A percentile compares a stretch with the other conserved stretches of the same genome.
phyloP scores from a whole-genome alignment of 2,888 invertebrate genomes.

The Caenorhabditis drosophilae region DNA sequence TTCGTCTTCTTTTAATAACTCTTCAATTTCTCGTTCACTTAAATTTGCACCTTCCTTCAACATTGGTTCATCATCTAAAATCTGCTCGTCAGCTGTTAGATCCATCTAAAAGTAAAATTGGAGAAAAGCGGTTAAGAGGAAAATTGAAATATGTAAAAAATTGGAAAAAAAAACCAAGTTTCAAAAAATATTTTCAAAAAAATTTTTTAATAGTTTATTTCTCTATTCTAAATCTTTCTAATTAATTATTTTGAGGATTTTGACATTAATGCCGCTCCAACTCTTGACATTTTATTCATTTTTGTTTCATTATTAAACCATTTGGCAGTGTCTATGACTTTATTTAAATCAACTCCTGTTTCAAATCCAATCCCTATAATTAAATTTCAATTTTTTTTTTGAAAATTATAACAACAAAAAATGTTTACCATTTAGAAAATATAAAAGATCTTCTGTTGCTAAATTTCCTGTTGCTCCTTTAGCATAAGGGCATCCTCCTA shows the following conservation, averaged over 20 bases:
- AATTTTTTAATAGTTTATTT: not conserved
- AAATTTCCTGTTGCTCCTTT: constrained; percentile 95
- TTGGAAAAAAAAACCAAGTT: not conserved
- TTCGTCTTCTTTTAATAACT: not conserved
- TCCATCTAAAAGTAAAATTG: too few species aligned
- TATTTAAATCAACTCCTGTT: constrained; percentile 73
- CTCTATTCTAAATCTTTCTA: not conserved
- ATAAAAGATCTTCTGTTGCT: constrained; percentile 95
- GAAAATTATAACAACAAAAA: too few species aligned
- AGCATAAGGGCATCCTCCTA: constrained; percentile 97
- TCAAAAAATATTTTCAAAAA: not conserved
- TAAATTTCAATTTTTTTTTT: too few species aligned
- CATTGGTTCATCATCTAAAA: too few species aligned
- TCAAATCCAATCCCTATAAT: constrained; percentile 82
- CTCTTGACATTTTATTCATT: constrained; percentile 24
- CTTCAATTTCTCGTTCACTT: not conserved
- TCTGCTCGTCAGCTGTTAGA: too few species aligned
- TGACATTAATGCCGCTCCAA: constrained; percentile 24
- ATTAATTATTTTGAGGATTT: constrained; percentile 5
- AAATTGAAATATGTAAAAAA: too few species aligned
- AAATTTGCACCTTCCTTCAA: not conserved
- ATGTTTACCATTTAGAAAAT: constrained; percentile 89
- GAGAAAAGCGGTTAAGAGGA: too few species aligned
- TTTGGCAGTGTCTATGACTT: constrained; percentile 31
- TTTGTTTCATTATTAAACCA: constrained; percentile 37